Percentiles rank a stretch among this genome's conserved stretches.
These are phyloP conservation scores for Leuctra nigra DNA, from an alignment of 2,888 invertebrate genomes.

Conservation along the genomic window DNA sequence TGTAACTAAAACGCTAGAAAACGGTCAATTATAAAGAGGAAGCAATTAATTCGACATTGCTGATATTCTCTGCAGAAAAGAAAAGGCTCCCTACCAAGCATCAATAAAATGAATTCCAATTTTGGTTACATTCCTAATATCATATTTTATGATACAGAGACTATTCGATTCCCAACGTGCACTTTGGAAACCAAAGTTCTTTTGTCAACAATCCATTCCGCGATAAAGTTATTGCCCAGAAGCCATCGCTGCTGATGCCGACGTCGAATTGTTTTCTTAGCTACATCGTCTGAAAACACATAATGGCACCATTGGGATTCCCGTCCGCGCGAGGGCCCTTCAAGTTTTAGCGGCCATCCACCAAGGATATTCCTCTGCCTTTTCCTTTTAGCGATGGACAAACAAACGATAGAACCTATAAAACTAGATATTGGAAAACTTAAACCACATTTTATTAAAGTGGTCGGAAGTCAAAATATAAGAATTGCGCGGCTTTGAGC, in stretches of 20 bases:
- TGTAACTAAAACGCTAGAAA: no score
- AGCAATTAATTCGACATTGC: no score
- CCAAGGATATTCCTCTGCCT: slow-evolving; percentile 12
- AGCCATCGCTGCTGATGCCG: slow-evolving; percentile 4
- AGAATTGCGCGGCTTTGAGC: not conserved
- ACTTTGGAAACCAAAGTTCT: slow-evolving; percentile 16
- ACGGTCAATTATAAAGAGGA: no score
- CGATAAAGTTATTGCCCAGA: slow-evolving; percentile 10
- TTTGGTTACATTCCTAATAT: no score
- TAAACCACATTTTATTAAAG: slow-evolving; percentile 19
- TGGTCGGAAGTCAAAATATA: slow-evolving; percentile 12
- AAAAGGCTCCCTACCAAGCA: no score
- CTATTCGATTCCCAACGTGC: not conserved
- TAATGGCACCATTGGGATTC: slow-evolving; percentile 16
- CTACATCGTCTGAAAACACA: slow-evolving; percentile 14
- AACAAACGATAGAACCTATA: slow-evolving; percentile 16
- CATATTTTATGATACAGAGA: not conserved
- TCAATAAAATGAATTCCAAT: no score
- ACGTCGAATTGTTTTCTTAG: slow-evolving; percentile 15
- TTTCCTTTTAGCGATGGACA: slow-evolving; percentile 17
- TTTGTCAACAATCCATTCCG: slow-evolving; percentile 18
- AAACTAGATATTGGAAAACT: slow-evolving; percentile 17
- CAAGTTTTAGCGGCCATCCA: slow-evolving; percentile 2
- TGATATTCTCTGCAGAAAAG: no score
- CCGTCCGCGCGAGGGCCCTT: not conserved